Evolutionary conservation across 2,113 vertebrate genomes (phyloP).

Genomic region (Chrysochloris asiatica): DNA sequence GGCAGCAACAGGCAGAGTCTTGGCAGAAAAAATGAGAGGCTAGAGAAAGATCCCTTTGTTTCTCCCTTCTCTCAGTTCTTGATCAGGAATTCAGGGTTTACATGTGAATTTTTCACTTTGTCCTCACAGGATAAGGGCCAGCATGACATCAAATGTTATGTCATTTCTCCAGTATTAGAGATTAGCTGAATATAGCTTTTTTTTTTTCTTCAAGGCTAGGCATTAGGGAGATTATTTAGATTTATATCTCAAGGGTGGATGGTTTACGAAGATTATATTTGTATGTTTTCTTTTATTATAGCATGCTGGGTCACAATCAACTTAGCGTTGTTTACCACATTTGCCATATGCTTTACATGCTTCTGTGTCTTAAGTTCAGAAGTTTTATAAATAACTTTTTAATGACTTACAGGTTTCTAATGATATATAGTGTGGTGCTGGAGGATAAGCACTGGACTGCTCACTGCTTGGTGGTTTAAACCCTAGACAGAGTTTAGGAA

Average conservation of each 20-base stretch:
- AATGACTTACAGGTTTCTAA: not conserved
- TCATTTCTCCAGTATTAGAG: not conserved
- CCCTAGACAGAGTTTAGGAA: too few species aligned
- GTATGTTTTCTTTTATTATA: not conserved
- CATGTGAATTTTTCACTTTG: not conserved
- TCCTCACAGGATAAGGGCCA: not conserved
- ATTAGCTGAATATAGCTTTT: not conserved
- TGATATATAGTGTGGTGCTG: too few species aligned
- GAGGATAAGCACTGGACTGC: too few species aligned
- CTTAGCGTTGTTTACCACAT: not conserved
- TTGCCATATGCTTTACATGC: not conserved
- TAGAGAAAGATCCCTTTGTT: not conserved
- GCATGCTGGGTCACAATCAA: not conserved
- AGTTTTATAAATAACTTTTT: not conserved
- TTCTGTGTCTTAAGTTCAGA: not conserved
- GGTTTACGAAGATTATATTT: not conserved
- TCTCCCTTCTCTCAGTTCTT: not conserved
- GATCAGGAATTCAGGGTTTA: too few species aligned
- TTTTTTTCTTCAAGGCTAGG: not conserved
- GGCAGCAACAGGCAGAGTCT: not conserved
- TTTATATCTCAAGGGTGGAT: not conserved
- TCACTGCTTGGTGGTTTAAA: too few species aligned
- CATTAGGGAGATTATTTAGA: not conserved
- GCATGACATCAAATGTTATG: not conserved
- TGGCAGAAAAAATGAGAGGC: not conserved